These are phyloP conservation scores for Phyto melanocephala DNA, from an alignment of 2,888 invertebrate species.

Conservation along the genomic window DNA sequence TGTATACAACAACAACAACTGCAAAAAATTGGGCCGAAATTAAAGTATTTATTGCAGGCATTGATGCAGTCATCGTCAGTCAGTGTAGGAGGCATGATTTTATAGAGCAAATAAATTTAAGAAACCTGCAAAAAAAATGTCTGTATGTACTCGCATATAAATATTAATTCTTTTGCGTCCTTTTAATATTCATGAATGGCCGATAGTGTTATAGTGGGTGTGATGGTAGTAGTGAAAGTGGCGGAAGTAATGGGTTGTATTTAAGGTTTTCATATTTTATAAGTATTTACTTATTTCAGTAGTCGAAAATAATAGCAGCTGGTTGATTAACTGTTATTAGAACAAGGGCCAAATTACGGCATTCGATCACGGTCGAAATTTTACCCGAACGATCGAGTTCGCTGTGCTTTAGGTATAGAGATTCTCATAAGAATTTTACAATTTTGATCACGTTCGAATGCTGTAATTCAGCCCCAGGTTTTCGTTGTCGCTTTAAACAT, in stretches of 20 bases:
- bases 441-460: no score
- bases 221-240: conserved; percentile 6
- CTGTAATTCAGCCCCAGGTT: no score
- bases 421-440: no score
- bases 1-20: conserved; percentile 10
- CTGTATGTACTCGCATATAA: no score
- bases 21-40: neutral
- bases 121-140: no score
- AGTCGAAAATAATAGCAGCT: conserved; percentile 8
- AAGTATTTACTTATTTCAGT: neutral
- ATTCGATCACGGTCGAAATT: no score
- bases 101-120: conserved; percentile 51
- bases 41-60: conserved; percentile 51
- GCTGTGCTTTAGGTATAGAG: no score
- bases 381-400: no score
- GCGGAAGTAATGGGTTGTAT: conserved; percentile 29
- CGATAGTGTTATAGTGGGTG: neutral
- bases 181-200: conserved; percentile 7
- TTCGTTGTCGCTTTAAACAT: no score
- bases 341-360: no score
- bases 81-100: conserved; percentile 30
- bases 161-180: conserved; percentile 39
- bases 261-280: conserved; percentile 11
- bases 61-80: conserved; percentile 41
- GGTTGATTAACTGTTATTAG: no score